Evolutionary conservation across 2,888 invertebrate species (phyloP).

Genomic region (Mantis religiosa): DNA sequence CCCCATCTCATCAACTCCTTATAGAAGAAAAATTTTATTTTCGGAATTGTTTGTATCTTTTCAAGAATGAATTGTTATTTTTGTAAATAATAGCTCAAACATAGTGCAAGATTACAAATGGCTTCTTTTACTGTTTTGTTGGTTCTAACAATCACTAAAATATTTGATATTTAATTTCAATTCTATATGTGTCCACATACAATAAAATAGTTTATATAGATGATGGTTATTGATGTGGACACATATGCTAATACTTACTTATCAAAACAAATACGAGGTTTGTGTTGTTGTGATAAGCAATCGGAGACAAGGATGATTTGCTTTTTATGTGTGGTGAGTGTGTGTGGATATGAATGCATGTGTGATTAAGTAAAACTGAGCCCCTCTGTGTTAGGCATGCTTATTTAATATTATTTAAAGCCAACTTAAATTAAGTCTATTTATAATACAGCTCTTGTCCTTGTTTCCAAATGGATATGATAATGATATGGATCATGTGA

Average conservation of each 20-base stretch:
- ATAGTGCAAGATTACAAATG: too few species aligned
- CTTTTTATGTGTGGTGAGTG: not conserved
- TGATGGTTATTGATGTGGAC: not conserved
- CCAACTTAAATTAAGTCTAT: not conserved
- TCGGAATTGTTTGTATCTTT: too few species aligned
- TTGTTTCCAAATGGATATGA: not conserved
- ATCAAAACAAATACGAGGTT: not conserved
- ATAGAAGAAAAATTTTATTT: too few species aligned
- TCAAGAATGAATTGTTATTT: too few species aligned
- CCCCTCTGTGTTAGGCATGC: not conserved
- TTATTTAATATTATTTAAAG: not conserved
- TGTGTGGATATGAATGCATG: not conserved
- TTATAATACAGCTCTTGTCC: not conserved
- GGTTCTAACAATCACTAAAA: not conserved
- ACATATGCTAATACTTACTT: not conserved
- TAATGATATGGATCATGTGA: not conserved
- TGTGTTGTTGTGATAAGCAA: not conserved
- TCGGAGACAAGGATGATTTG: not conserved
- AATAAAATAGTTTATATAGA: not conserved
- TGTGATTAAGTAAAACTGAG: not conserved
- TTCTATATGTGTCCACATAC: not conserved
- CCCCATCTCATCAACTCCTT: too few species aligned
- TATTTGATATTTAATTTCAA: not conserved
- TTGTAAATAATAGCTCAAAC: too few species aligned
- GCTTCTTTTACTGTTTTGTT: not conserved